Conservation (phyloP, 2,113 vertebrate genomes). For the Siphamia tubifer region DNA sequence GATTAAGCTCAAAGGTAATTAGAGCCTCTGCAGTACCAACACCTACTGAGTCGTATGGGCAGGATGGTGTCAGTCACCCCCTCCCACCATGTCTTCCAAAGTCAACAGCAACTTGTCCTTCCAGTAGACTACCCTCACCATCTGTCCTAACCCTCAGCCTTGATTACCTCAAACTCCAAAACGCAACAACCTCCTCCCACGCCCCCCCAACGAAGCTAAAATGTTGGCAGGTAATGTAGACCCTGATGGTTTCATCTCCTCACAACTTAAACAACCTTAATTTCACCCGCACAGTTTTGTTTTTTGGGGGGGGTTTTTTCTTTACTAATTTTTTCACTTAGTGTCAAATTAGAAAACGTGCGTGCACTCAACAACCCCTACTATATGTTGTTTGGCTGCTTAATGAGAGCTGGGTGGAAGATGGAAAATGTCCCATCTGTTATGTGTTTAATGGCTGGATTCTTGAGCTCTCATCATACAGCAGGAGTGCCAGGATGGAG, state of each 20-base stretch:
- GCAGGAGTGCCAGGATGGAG: conserved; percentile 43
- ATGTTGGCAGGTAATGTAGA: conserved; percentile 1
- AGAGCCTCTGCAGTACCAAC: conserved; percentile 62
- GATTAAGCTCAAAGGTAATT: conserved; percentile 68
- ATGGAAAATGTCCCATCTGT: conserved; percentile 67
- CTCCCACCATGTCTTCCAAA: conserved; percentile 46
- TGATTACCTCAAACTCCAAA: conserved; percentile 39
- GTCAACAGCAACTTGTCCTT: conserved; percentile 58
- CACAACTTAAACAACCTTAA: conserved; percentile 33
- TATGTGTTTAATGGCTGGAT: conserved; percentile 66
- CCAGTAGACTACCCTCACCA: conserved; percentile 42
- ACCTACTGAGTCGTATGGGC: conserved; percentile 58
- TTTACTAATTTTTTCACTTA: neutral
- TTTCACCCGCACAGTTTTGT: conserved; percentile 16
- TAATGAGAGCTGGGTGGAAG: conserved; percentile 49
- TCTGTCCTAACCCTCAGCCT: conserved; percentile 55
- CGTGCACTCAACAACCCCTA: conserved; percentile 40
- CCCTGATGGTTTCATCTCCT: conserved; percentile 25
- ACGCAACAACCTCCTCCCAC: neutral
- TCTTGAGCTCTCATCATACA: conserved; percentile 50
- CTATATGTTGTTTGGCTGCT: conserved; percentile 62
- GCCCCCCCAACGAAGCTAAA: neutral
- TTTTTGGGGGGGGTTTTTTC: neutral
- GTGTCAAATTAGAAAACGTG: conserved; percentile 55
- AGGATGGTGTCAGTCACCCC: conserved; percentile 49